A percentile compares a stretch with the other conserved stretches of the same genome.
Evolutionary conservation across 2,888 invertebrate species (phyloP).

Genomic region (Harpagoxenus sublaevis): DNA sequence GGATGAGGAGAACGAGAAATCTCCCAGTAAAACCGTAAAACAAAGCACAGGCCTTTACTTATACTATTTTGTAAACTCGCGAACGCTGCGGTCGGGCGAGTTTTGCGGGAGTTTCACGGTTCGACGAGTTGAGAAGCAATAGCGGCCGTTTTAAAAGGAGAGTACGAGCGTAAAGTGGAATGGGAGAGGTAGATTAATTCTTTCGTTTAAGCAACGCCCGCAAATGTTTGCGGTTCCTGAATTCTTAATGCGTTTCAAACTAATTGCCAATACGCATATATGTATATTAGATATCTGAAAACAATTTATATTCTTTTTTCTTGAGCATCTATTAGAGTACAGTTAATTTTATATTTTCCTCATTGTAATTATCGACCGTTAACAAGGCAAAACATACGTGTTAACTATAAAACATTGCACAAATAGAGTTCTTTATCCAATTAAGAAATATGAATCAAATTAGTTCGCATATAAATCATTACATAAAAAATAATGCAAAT

Average conservation of each 20-base stretch:
- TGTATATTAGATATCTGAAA: not conserved
- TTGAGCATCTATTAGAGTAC: not conserved
- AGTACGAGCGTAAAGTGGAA: slow-evolving; percentile 45
- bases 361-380: not conserved
- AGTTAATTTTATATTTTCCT: not conserved
- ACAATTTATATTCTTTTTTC: not conserved
- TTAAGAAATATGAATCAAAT: not conserved
- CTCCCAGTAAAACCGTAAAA: slow-evolving; percentile 22
- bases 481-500: not conserved
- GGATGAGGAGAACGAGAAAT: slow-evolving; percentile 37
- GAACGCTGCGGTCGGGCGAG: slow-evolving; percentile 39
- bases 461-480: not conserved
- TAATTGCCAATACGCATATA: slow-evolving; percentile 13
- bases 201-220: slow-evolving; percentile 46
- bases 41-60: slow-evolving; percentile 47
- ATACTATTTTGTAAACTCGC: slow-evolving; percentile 50
- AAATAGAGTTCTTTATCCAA: not conserved
- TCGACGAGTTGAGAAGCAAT: slow-evolving; percentile 54
- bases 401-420: not conserved
- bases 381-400: not conserved
- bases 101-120: slow-evolving; percentile 44
- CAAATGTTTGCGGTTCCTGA: slow-evolving; percentile 24
- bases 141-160: slow-evolving; percentile 50
- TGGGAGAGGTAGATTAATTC: slow-evolving; percentile 48
- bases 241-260: slow-evolving; percentile 43